Evolutionary conservation across 2,113 vertebrate species (phyloP), one percentile per base, ranked within the genome.

Genomic region (Alces alces): DNA sequence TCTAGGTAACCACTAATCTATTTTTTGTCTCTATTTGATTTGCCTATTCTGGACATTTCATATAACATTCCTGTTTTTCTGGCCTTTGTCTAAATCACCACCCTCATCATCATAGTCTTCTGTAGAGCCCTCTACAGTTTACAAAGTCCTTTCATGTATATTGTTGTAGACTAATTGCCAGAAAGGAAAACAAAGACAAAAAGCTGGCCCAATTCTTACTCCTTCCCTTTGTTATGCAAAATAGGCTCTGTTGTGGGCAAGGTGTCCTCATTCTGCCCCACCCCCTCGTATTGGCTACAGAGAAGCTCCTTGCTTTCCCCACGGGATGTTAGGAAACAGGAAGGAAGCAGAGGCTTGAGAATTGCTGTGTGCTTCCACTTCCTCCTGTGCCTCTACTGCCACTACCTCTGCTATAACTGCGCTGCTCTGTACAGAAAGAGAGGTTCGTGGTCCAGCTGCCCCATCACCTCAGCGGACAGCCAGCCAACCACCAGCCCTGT

Each of bases 161-260:
- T 93, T 61, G 47, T 25, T 28, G 58, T 43, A n/a, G 36, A 43
- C 17, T 27, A 16, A 50, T 52, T 39, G 17, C 27, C 39, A 61
- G 79, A 64, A 54, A 21, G 28, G 50, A 52, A 43, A 60, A 11
- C 2, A n/a, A 43, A 83, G 28, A n/a, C 14, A 13, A 27, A 70
- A 85, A 27, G 16, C 4, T 4, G 2, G 21, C 28, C 58, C 85
- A 25, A 10, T 11, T 64, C 30, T 80, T 55, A 36, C 10, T 64
- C 39, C 54, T 7, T 23, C 36, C 23, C 55, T 88, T 50, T 58
- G 55, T 33, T 14, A 78, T 25, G 10, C 57, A 39, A 16, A 4
- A 73, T 28, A 33, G 27, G 17, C 30, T 57, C 58, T 14, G 0
- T 2, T 4, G 16, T 36, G 33, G 47, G 47, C 2, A 2, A 13